A percentile compares a stretch with the other conserved stretches of the same genome.
Conservation (phyloP, 1,140 invertebrate species). For the Achatina immaculata region DNA sequence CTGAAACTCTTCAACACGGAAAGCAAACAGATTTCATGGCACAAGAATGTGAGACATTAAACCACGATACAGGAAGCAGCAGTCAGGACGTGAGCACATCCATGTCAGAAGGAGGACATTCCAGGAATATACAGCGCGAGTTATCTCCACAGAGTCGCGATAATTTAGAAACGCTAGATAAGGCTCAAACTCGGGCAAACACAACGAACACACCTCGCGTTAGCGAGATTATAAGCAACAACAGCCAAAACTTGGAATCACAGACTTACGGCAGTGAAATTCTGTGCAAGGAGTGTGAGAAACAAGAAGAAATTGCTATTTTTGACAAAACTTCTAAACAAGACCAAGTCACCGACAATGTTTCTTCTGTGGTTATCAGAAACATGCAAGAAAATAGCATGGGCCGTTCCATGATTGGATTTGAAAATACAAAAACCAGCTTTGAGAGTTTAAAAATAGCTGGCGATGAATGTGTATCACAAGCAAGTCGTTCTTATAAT, state of each 20-base stretch:
- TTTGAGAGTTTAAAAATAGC: background rate
- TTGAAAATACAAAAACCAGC: background rate
- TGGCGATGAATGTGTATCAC: background rate
- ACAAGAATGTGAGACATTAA: background rate
- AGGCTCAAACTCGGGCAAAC: background rate
- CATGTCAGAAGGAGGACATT: background rate
- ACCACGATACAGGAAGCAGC: background rate
- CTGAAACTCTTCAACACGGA: background rate
- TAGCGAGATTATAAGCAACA: background rate
- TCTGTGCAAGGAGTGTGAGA: too few relatives aligned
- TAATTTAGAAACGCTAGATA: background rate
- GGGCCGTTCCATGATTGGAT: background rate
- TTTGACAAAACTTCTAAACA: too few relatives aligned
- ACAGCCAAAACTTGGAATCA: background rate
- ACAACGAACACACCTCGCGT: background rate
- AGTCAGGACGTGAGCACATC: background rate
- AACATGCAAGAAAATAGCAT: too few relatives aligned
- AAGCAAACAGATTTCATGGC: background rate
- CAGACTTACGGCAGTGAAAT: background rate
- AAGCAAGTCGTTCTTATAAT: background rate
- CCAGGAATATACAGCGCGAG: background rate
- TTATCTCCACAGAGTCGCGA: background rate
- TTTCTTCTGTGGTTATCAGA: too few relatives aligned
- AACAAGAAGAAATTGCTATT: too few relatives aligned
- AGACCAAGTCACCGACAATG: too few relatives aligned